A percentile compares a stretch with the other conserved stretches of the same genome.
phyloP scores from a whole-genome alignment of 1,140 invertebrate species.

The Penaeus vannamei region DNA sequence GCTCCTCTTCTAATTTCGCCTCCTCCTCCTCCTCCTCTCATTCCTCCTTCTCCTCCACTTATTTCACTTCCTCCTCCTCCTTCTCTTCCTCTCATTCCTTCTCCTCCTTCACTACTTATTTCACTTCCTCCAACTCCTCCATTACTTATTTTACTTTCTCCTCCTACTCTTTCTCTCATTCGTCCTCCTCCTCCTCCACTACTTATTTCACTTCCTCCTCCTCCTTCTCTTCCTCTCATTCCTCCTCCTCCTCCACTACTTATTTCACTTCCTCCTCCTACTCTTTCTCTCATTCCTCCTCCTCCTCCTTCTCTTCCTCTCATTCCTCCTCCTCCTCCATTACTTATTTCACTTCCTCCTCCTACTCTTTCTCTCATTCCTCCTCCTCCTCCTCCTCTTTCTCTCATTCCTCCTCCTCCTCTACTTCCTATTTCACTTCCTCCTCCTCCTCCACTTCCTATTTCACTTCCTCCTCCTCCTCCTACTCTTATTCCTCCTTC shows the following conservation, averaged over 20 bases:
- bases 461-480: slow-evolving; percentile 1
- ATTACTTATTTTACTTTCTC: too few species aligned
- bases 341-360: neutral
- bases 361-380: neutral
- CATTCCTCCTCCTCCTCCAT: too few species aligned
- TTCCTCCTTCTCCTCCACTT: neutral
- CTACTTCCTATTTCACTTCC: neutral
- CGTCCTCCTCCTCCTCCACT: neutral
- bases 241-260: neutral
- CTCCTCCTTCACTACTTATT: too few species aligned
- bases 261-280: neutral
- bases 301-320: neutral
- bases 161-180: neutral
- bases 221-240: neutral
- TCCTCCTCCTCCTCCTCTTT: neutral
- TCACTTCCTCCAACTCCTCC: too few species aligned
- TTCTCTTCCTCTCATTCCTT: neutral
- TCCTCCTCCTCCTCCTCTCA: too few species aligned
- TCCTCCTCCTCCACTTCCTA: neutral
- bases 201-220: neutral
- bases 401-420: too few species aligned
- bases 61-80: neutral
- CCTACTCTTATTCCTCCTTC: neutral
- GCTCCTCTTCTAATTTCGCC: too few species aligned
- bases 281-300: neutral